Evolutionary conservation across 1,140 invertebrate genomes (phyloP).

Genomic region (Hestina assimilis): DNA sequence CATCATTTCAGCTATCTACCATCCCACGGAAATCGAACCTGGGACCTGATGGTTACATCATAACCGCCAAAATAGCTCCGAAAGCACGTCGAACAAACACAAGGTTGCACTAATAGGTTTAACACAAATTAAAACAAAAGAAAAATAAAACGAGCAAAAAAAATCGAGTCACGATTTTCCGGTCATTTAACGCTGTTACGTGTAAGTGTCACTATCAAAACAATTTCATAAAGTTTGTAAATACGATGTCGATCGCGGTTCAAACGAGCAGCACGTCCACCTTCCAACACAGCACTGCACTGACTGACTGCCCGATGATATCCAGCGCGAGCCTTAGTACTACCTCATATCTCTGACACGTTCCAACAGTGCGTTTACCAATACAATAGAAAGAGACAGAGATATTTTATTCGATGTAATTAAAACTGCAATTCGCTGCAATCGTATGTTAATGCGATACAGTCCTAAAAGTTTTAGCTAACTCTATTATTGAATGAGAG

Average conservation of each 20-base stretch:
- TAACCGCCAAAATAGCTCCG: conserved; percentile 64
- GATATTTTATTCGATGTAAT: conserved; percentile 20
- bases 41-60: conserved; percentile 64
- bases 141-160: conserved; percentile 48
- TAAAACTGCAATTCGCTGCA: conserved; percentile 50
- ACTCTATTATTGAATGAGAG: conserved; percentile 16
- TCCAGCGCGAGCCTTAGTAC: conserved; percentile 7
- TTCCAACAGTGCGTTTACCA: conserved; percentile 16
- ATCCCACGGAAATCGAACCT: conserved; percentile 59
- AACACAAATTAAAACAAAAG: conserved; percentile 47
- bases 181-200: conserved; percentile 28
- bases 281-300: conserved; percentile 45
- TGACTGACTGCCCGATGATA: conserved; percentile 34
- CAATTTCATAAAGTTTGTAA: conserved; percentile 72
- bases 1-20: conserved; percentile 53
- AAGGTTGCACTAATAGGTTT: conserved; percentile 45
- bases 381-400: conserved; percentile 41
- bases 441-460: conserved; percentile 35
- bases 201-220: conserved; percentile 50
- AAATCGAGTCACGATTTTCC: conserved; percentile 29
- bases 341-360: conserved; percentile 37
- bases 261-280: conserved; percentile 32
- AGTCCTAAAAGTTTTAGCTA: conserved; percentile 35
- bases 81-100: conserved; percentile 56
- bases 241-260: conserved; percentile 44